Base-by-base conservation (phyloP, 2,888 invertebrate species). In the Rutpela maculata region DNA sequence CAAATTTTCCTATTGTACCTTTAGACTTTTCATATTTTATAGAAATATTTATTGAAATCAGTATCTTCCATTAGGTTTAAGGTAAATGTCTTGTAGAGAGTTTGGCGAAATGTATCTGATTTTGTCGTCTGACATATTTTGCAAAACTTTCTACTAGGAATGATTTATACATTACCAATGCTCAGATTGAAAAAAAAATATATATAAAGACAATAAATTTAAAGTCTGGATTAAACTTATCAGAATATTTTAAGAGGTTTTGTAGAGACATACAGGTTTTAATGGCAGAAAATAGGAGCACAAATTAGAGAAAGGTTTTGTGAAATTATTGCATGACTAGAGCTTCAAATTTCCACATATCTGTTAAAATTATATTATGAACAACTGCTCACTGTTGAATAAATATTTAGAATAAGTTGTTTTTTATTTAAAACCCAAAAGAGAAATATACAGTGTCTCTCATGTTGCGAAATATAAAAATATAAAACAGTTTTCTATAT, bases 381-480 rank as follows among this genome's bases (percentile, higher is more conserved):
- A 78, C 57, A 67, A 75, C 74, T 81, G 81, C 81, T 81, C 81
- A 81, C 77, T 75, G 78, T 79, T 77, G 74, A 70, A 79, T 81
- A 81, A 81, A 79, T n/a, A 69, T 69, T 75, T 69, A 68, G 65
- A 69, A 50, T 68, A 60, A 63, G 11, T 12, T 55, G 12, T 62
- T 56, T 69, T 69, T 69, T 69, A 69, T 69, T 59, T 69, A 31
- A 15, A 56, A 56, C 66, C 1, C 18, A 22, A 69, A n/a, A 7
- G 26, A 15, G 1, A 22, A 1, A 57, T 26, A 26, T 26, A 26
- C 6, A 7, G 31, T 6, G 9, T 35, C 31, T 35, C 31, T 35
- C 31, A 7, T 35, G 31, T 35, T 26, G 2, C 26, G 9, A 35
- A 35, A 35, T 35, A 35, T 9, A 9, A 26, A 26, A 26, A 26